A percentile compares a stretch with the other conserved stretches of the same genome.
phyloP scores from a whole-genome alignment of 2,113 vertebrate species.

The Alosa alosa region DNA sequence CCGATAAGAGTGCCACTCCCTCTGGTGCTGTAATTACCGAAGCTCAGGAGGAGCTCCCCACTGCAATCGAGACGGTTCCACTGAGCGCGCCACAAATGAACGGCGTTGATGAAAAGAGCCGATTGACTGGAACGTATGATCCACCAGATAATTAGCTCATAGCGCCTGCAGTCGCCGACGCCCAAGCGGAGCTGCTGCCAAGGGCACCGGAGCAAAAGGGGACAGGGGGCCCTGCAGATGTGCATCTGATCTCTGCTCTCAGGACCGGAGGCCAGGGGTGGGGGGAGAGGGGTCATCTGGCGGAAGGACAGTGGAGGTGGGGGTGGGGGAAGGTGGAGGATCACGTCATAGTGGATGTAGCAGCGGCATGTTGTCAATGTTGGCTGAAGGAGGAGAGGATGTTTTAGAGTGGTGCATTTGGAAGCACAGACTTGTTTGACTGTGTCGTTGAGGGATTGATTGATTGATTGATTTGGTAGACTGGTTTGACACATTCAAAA shows the following conservation, averaged over 20 bases:
- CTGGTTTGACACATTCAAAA: slow-evolving; percentile 1
- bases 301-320: not conserved
- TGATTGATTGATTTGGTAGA: not conserved
- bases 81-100: slow-evolving; percentile 19
- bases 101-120: slow-evolving; percentile 29
- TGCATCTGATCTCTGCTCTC: not conserved
- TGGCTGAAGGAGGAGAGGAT: not conserved
- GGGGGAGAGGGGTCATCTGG: not conserved
- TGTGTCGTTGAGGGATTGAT: not conserved
- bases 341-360: not conserved
- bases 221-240: not conserved
- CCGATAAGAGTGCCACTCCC: slow-evolving; percentile 22
- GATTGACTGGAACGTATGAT: slow-evolving; percentile 37
- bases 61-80: slow-evolving; percentile 29
- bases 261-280: not conserved
- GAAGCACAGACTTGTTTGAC: not conserved
- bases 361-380: not conserved
- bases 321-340: not conserved
- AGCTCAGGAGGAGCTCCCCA: not conserved
- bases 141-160: slow-evolving; percentile 27
- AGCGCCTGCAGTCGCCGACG: not conserved
- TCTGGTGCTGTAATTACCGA: slow-evolving; percentile 24
- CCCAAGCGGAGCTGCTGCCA: not conserved
- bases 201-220: not conserved
- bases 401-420: not conserved